These are phyloP conservation scores for Eurytoma californica DNA, from an alignment of 2,888 invertebrate species.

Conservation along the genomic window DNA sequence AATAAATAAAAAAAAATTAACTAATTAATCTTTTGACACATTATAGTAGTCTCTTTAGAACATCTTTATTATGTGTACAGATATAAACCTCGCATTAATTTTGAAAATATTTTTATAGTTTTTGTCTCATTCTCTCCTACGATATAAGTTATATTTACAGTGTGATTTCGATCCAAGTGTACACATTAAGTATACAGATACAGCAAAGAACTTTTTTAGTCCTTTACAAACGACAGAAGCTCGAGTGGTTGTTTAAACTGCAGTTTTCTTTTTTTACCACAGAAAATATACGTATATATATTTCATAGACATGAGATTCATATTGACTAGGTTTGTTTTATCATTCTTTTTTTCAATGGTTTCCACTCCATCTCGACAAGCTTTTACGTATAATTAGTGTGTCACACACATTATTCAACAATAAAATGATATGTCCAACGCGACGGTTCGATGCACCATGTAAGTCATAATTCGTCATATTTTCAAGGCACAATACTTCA, in stretches of 20 bases:
- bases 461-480: constrained; percentile 52
- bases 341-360: constrained; percentile 37
- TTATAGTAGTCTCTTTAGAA: too few species aligned
- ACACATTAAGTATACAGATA: constrained; percentile 28
- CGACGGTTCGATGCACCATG: constrained; percentile 52
- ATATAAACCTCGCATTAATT: too few species aligned
- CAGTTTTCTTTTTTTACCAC: constrained; percentile 5
- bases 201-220: constrained; percentile 23
- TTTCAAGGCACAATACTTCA: constrained; percentile 60
- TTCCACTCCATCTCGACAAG: constrained; percentile 23
- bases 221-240: constrained; percentile 38
- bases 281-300: constrained; percentile 31
- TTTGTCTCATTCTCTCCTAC: constrained; percentile 36
- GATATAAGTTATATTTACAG: constrained; percentile 29
- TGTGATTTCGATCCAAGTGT: constrained; percentile 25
- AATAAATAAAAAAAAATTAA: too few species aligned
- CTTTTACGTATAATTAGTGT: constrained; percentile 30
- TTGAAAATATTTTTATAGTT: too few species aligned
- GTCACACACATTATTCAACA: constrained; percentile 37
- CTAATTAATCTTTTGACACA: too few species aligned
- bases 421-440: constrained; percentile 46
- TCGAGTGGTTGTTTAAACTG: constrained; percentile 26
- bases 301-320: constrained; percentile 31
- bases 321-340: constrained; percentile 42
- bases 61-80: too few species aligned